Evolutionary conservation across 2,888 invertebrate genomes (phyloP).

Genomic region (Oscheius sp.): DNA sequence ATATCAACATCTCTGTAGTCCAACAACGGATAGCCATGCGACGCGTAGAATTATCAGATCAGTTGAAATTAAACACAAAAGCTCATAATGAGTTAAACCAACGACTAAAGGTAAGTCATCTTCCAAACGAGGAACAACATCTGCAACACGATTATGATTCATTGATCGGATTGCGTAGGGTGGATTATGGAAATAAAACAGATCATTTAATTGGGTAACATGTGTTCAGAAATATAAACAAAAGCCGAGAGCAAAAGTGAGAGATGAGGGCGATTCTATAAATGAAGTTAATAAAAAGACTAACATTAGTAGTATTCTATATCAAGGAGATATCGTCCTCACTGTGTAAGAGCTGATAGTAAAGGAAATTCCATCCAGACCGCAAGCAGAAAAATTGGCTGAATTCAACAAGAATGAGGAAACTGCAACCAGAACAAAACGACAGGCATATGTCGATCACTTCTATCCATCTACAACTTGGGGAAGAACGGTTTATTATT

Average conservation of each 20-base stretch:
- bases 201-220: neutral
- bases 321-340: conserved; percentile 57
- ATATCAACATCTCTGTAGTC: conserved; percentile 16
- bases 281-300: conserved; percentile 46
- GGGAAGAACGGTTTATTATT: conserved; percentile 50
- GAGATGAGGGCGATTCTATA: conserved; percentile 38
- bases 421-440: neutral
- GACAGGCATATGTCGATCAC: conserved; percentile 25
- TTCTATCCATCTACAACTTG: conserved; percentile 50
- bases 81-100: conserved; percentile 10
- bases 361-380: neutral
- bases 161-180: neutral
- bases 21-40: conserved; percentile 8
- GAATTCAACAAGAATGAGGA: neutral
- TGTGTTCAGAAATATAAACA: conserved; percentile 16
- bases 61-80: conserved; percentile 12
- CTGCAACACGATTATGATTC: neutral
- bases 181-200: conserved; percentile 14
- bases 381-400: conserved; percentile 8
- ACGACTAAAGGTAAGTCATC: conserved; percentile 15
- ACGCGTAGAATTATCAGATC: neutral
- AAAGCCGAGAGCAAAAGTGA: conserved; percentile 36
- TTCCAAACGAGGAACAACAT: neutral
- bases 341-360: conserved; percentile 35
- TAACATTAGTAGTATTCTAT: conserved; percentile 45